phyloP scores from a whole-genome alignment of 1,140 invertebrate species.

The Reticulitermes speratus region DNA sequence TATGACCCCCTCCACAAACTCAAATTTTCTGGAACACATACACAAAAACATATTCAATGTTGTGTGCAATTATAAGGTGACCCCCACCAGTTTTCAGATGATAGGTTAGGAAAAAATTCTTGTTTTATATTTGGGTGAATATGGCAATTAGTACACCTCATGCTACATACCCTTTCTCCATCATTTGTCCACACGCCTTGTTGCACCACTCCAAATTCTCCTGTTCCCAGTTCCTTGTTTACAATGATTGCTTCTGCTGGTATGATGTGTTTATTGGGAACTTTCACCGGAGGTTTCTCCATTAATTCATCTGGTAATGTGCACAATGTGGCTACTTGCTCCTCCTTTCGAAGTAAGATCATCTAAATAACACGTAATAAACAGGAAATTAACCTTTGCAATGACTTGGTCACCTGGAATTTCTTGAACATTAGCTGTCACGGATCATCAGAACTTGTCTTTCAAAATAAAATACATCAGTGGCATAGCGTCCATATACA shows the following conservation, averaged over 20 bases:
- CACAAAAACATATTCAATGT: neutral
- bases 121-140: neutral
- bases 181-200: conserved; percentile 98
- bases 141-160: conserved; percentile 9
- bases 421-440: neutral
- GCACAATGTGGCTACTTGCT: conserved; percentile 43
- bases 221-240: conserved; percentile 91
- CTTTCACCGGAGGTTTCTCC: conserved; percentile 49
- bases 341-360: conserved; percentile 47
- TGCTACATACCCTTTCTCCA: conserved; percentile 73
- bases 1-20: too few species aligned
- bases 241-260: conserved; percentile 89
- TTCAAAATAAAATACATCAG: too few species aligned
- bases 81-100: too few species aligned
- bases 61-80: neutral
- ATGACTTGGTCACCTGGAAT: neutral
- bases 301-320: conserved; percentile 47
- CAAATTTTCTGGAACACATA: too few species aligned
- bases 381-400: too few species aligned
- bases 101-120: neutral
- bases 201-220: conserved; percentile 97
- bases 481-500: too few species aligned
- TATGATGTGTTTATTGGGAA: conserved; percentile 93
- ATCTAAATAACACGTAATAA: conserved; percentile 40
- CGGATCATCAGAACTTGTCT: too few species aligned